These are phyloP conservation scores for Penaeus monodon DNA, from an alignment of 2,888 invertebrate species.

Conservation along the genomic window DNA sequence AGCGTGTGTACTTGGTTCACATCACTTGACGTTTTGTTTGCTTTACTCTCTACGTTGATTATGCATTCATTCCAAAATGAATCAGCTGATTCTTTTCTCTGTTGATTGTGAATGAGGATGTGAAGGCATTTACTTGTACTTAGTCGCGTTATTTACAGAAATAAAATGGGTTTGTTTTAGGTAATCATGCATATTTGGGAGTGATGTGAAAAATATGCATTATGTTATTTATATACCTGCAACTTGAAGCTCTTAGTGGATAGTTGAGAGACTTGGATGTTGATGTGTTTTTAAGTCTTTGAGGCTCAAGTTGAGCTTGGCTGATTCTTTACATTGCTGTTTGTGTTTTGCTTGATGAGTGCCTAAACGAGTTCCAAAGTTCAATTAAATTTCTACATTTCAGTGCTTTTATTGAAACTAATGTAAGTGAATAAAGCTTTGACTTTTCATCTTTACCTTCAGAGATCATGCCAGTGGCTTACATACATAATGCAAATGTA, in stretches of 20 bases:
- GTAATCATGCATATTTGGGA: too few species aligned
- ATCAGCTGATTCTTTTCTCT: background rate
- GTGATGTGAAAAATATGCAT: too few species aligned
- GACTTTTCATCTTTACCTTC: too few species aligned
- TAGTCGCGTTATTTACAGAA: background rate
- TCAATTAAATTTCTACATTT: background rate
- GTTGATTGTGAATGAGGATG: slow-evolving; percentile 22
- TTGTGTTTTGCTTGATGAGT: slow-evolving; percentile 14
- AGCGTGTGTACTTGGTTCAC: too few species aligned
- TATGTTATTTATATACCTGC: too few species aligned
- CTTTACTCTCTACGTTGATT: slow-evolving; percentile 9
- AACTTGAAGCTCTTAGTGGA: background rate
- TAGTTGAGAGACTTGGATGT: background rate
- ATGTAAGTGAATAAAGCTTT: too few species aligned
- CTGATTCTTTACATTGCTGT: background rate
- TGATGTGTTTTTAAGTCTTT: too few species aligned
- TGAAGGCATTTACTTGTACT: slow-evolving; percentile 23
- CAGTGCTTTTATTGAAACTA: too few species aligned
- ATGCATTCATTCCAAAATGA: slow-evolving; percentile 28
- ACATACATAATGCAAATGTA: too few species aligned
- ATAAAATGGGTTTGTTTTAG: too few species aligned
- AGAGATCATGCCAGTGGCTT: too few species aligned
- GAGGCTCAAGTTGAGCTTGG: background rate
- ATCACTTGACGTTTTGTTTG: background rate
- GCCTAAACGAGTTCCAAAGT: background rate